phyloP scores from a whole-genome alignment of 2,888 invertebrate species.

The Schizaphis graminum region DNA sequence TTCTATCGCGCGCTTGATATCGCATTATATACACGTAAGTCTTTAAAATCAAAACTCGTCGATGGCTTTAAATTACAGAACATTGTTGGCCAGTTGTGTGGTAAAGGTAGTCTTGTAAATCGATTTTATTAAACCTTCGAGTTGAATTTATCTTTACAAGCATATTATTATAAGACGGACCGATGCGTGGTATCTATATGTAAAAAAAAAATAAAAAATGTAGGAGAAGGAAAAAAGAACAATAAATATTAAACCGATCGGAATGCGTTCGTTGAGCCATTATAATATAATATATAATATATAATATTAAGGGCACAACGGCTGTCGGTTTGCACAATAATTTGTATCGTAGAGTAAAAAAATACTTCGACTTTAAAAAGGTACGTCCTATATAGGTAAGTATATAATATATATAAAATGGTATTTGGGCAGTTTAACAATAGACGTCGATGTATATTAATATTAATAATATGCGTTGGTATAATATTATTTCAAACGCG shows the following conservation, averaged over 20 bases:
- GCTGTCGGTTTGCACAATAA: slow-evolving; percentile 14
- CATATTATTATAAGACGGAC: background rate
- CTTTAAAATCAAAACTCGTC: background rate
- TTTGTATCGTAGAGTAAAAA: slow-evolving; percentile 10
- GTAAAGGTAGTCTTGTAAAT: background rate
- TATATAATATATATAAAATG: background rate
- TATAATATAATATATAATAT: background rate
- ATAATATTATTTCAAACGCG: slow-evolving; percentile 7
- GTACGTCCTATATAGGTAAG: background rate
- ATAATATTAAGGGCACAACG: background rate
- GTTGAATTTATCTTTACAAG: background rate
- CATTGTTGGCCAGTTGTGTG: background rate
- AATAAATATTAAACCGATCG: slow-evolving; percentile 23
- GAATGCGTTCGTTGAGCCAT: background rate
- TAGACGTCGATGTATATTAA: background rate
- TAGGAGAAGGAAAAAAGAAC: background rate
- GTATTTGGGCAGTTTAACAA: background rate
- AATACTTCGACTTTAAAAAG: background rate
- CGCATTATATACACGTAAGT: background rate
- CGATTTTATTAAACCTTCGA: background rate
- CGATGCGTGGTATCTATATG: background rate
- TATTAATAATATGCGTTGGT: background rate
- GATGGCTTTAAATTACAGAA: background rate
- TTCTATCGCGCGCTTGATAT: background rate
- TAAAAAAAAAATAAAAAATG: background rate